A percentile compares a stretch with the other conserved stretches of the same genome.
Conservation (phyloP, 1,140 invertebrate genomes). For the Liolophura sinensis region DNA sequence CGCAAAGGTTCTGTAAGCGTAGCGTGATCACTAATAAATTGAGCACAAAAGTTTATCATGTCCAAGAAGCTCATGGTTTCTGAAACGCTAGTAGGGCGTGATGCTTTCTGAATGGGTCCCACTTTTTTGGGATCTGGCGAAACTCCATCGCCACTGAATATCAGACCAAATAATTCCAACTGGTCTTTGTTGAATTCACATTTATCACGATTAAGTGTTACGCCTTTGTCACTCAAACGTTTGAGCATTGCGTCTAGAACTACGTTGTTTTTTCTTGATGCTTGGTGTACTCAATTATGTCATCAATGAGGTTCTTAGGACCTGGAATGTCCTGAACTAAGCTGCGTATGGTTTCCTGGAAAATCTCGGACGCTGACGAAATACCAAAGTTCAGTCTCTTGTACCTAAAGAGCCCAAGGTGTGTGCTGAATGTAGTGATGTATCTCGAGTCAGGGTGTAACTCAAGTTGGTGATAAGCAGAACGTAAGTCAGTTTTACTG, state of each 20-base stretch:
- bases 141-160: constrained; percentile 1
- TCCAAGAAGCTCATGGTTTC: too few species aligned
- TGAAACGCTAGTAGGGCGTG: background rate
- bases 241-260: too few species aligned
- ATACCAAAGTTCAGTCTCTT: constrained; percentile 16
- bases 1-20: constrained; percentile 4
- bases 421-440: constrained; percentile 12
- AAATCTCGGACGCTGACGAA: constrained; percentile 9
- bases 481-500: constrained; percentile 1
- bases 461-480: background rate
- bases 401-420: constrained; percentile 2
- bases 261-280: background rate
- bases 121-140: background rate
- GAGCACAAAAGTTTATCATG: background rate
- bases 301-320: background rate
- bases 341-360: constrained; percentile 8
- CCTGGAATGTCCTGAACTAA: too few species aligned
- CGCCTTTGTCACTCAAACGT: background rate
- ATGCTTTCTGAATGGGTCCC: background rate
- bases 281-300: background rate
- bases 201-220: too few species aligned
- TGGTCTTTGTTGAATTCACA: too few species aligned
- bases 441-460: background rate
- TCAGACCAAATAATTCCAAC: background rate
- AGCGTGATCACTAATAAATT: constrained; percentile 16